Conservation (phyloP, 2,797 vertebrate genomes). For the Monodelphis domestica region DNA sequence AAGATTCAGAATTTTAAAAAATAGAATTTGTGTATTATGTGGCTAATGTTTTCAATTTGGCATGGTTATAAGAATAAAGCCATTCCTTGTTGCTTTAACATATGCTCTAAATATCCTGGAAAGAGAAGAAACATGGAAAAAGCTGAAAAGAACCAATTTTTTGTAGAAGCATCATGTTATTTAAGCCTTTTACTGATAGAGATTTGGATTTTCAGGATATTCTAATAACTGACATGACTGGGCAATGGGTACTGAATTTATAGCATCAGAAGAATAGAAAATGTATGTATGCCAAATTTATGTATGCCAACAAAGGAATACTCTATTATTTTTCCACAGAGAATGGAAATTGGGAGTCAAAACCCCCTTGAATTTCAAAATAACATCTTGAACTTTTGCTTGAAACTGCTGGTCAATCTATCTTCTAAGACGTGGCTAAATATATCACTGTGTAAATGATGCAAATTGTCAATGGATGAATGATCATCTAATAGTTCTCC, state of each 20-base stretch:
- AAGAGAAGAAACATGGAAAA: constrained; percentile 85
- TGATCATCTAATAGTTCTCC: constrained; percentile 95
- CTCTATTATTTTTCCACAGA: constrained; percentile 93
- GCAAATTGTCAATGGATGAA: constrained; percentile 92
- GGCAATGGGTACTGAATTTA: constrained; percentile 91
- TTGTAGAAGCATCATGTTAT: constrained; percentile 87
- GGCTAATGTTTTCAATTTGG: constrained; percentile 90
- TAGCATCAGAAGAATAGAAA: constrained; percentile 92
- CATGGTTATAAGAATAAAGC: constrained; percentile 89
- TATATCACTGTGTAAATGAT: constrained; percentile 97
- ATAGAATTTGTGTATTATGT: constrained; percentile 92
- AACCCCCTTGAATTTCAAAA: constrained; percentile 90
- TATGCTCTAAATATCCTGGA: constrained; percentile 88
- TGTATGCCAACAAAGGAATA: constrained; percentile 98
- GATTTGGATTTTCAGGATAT: constrained; percentile 88
- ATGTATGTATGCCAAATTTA: constrained; percentile 96
- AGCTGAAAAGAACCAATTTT: constrained; percentile 86
- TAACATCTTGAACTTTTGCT: constrained; percentile 90
- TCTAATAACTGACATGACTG: constrained; percentile 90
- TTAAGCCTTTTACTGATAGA: constrained; percentile 87
- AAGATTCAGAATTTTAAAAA: constrained; percentile 89
- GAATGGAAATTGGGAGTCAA: constrained; percentile 90
- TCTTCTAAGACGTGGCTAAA: constrained; percentile 94
- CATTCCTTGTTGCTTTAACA: constrained; percentile 90
- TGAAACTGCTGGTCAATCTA: constrained; percentile 96